Base-by-base conservation (phyloP, 2,113 vertebrate genomes). In the Ascaphus truei region DNA sequence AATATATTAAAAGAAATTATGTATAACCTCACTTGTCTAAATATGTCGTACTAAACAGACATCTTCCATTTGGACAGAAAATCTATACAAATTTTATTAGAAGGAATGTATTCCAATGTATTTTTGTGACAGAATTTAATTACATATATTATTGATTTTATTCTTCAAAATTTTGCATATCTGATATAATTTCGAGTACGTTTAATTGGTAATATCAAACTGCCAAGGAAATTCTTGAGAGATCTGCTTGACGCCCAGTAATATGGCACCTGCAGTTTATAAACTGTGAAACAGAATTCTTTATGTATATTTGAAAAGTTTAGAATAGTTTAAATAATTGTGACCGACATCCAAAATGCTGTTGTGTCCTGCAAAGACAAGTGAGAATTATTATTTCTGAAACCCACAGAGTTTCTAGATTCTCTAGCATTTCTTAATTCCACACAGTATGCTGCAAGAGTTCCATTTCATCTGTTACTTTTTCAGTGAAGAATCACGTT, bases 361-460 rank as follows among this genome's bases (percentile, higher is more conserved):
- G 58, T n/a, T 43, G 26, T 61, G 58, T 30, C 26, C 45, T 61
- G 39, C 23, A 61, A 61, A 45, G n/a, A 20, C n/a, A 61, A 45
- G 37, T 41, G 58, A 30, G 58, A 61, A 61, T 45, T 45, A 61
- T 61, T 61, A 61, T 45, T 61, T 61, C 13, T 41, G 45, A 47
- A 61, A 61, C 41, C 58, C 58, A 61, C 58, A 61, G 58, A 39
- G 41, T 45, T 16, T 61, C n/a, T n/a, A n/a, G n/a, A n/a, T n/a
- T n/a, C n/a, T 47, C 58, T 61, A 61, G 58, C 43, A 61, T 48
- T 41, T 62, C 41, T 47, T 62, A 62, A 62, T 62, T 62, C 37
- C 23, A 11, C 59, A 33, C 59, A 62, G 59, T 30, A 18, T 47
- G 59, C n/a, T 33, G 20, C 41, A 39, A 62, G 47, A 62, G 47